phyloP scores from a whole-genome alignment of 2,113 vertebrate species.

The Actenoides lindsayi region DNA sequence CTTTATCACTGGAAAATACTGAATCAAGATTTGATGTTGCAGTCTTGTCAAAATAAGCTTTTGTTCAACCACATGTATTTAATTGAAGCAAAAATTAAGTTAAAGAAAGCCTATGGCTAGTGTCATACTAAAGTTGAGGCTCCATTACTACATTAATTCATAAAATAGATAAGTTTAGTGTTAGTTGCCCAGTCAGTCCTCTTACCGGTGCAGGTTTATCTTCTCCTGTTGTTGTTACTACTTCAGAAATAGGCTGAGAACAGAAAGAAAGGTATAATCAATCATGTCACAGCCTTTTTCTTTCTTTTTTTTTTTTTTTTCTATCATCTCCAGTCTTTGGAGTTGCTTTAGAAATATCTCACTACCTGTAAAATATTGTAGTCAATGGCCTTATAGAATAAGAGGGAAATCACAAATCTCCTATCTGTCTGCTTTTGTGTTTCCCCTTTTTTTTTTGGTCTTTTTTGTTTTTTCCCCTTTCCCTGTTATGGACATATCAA shows the following conservation, averaged over 20 bases:
- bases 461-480: not conserved
- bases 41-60: not conserved
- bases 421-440: not conserved
- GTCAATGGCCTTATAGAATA: not conserved
- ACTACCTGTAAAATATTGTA: not conserved
- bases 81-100: not conserved
- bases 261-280: not conserved
- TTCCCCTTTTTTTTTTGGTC: not conserved
- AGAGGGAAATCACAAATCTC: not conserved
- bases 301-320: too few relatives aligned
- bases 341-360: not conserved
- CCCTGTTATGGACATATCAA: not conserved
- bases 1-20: not conserved
- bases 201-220: not conserved
- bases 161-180: not conserved
- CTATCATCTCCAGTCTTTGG: not conserved
- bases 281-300: not conserved
- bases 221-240: not conserved
- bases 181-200: not conserved
- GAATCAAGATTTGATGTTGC: not conserved
- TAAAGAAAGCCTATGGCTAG: not conserved
- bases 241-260: not conserved
- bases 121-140: not conserved
- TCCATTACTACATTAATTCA: not conserved
- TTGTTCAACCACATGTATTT: not conserved